Evolutionary conservation across 2,113 vertebrate genomes (phyloP).

Genomic region (Corydoras maculifer): DNA sequence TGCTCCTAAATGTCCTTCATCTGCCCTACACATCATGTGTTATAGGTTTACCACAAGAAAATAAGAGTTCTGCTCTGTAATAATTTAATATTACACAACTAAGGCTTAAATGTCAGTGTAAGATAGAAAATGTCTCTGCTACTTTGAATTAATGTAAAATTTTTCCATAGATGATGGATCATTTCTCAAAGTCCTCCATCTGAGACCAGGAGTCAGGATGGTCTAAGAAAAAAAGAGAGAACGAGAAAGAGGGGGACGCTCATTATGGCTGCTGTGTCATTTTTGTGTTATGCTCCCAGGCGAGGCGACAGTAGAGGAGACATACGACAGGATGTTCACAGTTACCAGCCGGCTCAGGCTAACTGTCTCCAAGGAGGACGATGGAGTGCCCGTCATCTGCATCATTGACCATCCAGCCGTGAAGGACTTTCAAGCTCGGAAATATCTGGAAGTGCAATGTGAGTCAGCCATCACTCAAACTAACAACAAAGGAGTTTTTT

Average conservation of each 20-base stretch:
- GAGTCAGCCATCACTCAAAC: slow-evolving; percentile 73
- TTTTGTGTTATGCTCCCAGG: slow-evolving; percentile 54
- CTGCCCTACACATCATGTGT: background rate
- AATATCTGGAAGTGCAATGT: slow-evolving; percentile 93
- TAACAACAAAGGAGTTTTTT: background rate
- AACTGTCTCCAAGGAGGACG: slow-evolving; percentile 86
- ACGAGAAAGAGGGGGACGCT: slow-evolving; percentile 3
- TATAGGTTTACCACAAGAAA: background rate
- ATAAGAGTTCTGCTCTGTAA: background rate
- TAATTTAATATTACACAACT: slow-evolving; percentile 1
- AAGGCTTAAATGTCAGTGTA: slow-evolving; percentile 14
- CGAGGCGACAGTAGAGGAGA: slow-evolving; percentile 82
- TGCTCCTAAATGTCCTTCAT: background rate
- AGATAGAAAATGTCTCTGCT: slow-evolving; percentile 18
- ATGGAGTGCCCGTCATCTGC: slow-evolving; percentile 86
- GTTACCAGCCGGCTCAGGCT: slow-evolving; percentile 85
- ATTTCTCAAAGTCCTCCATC: slow-evolving; percentile 32
- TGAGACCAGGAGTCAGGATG: slow-evolving; percentile 33
- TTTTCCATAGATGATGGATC: slow-evolving; percentile 38
- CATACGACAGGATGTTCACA: slow-evolving; percentile 86
- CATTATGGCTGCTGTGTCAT: slow-evolving; percentile 31
- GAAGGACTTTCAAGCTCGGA: slow-evolving; percentile 89
- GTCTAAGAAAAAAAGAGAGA: slow-evolving; percentile 3
- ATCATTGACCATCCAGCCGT: slow-evolving; percentile 91
- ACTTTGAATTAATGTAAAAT: slow-evolving; percentile 41